Evolutionary conservation across 2,797 vertebrate species (phyloP).

Genomic region (Sylvia borin): DNA sequence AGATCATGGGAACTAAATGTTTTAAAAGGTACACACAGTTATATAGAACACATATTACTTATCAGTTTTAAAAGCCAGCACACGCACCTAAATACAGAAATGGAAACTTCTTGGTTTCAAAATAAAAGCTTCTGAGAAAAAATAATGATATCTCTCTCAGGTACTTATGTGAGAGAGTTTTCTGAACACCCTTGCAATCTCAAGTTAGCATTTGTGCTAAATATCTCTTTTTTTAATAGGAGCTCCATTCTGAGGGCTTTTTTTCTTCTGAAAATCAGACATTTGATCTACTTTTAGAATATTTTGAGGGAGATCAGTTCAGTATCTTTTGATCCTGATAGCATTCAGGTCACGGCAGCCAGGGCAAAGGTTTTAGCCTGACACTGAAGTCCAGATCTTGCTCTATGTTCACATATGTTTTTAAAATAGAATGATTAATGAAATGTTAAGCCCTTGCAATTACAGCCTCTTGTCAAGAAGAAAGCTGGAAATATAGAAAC

Average conservation of each 20-base stretch:
- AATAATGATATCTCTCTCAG: not conserved
- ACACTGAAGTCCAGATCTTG: not conserved
- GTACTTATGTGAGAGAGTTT: not conserved
- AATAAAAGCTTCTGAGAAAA: not conserved
- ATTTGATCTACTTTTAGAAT: not conserved
- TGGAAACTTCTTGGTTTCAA: not conserved
- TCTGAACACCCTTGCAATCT: not conserved
- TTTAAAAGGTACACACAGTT: not conserved
- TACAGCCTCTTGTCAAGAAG: not conserved
- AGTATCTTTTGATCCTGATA: not conserved
- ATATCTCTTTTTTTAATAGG: not conserved
- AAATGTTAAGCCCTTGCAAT: not conserved
- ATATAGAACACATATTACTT: not conserved
- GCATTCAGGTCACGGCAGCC: not conserved
- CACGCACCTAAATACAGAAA: not conserved
- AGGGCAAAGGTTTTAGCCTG: not conserved
- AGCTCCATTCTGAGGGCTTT: not conserved
- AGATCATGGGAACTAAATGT: not conserved
- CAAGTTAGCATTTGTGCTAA: not conserved
- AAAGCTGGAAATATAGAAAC: not conserved
- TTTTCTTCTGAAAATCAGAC: not conserved
- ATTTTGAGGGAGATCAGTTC: not conserved
- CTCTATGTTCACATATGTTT: not conserved
- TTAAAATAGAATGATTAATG: not conserved
- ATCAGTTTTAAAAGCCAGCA: not conserved